Evolutionary conservation across 2,888 invertebrate genomes (phyloP).

Genomic region (Epistrophe eligans): DNA sequence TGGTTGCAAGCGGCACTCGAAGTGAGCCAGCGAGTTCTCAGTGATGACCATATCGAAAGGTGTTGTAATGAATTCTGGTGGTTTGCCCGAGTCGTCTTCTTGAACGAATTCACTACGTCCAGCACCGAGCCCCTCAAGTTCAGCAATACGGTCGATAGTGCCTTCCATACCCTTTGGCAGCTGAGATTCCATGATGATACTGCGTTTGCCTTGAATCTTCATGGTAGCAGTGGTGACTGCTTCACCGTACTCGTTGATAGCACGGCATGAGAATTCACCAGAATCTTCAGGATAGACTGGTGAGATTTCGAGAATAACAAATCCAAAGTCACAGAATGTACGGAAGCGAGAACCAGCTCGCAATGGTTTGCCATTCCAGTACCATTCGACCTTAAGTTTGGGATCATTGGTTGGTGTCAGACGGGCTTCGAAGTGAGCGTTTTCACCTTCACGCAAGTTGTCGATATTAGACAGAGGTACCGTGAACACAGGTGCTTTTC

Average conservation of each 20-base stretch:
- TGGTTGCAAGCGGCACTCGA: conserved; percentile 94
- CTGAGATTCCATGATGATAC: conserved; percentile 95
- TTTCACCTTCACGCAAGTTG: conserved; percentile 95
- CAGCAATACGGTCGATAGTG: conserved; percentile 96
- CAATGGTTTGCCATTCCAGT: conserved; percentile 95
- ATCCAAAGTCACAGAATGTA: conserved; percentile 99
- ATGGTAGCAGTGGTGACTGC: conserved; percentile 95
- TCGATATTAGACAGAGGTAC: conserved; percentile 94
- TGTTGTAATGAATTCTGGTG: conserved; percentile 95
- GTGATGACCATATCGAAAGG: conserved; percentile 92
- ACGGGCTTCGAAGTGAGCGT: conserved; percentile 95
- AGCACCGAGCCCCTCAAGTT: conserved; percentile 93
- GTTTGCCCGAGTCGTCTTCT: conserved; percentile 93
- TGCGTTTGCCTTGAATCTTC: conserved; percentile 96
- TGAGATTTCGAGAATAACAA: conserved; percentile 98
- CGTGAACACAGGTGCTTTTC: conserved; percentile 95
- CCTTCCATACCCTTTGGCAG: conserved; percentile 96
- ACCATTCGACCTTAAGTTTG: conserved; percentile 96
- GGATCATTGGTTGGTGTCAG: conserved; percentile 96
- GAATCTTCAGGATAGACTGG: conserved; percentile 98
- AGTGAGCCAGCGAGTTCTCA: conserved; percentile 96
- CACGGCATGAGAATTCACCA: conserved; percentile 95
- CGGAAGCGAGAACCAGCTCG: conserved; percentile 96
- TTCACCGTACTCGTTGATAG: conserved; percentile 94
- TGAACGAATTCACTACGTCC: conserved; percentile 88